These are phyloP conservation scores for Oxyteleia sp. DNA, from an alignment of 2,888 invertebrate species.

Conservation along the genomic window DNA sequence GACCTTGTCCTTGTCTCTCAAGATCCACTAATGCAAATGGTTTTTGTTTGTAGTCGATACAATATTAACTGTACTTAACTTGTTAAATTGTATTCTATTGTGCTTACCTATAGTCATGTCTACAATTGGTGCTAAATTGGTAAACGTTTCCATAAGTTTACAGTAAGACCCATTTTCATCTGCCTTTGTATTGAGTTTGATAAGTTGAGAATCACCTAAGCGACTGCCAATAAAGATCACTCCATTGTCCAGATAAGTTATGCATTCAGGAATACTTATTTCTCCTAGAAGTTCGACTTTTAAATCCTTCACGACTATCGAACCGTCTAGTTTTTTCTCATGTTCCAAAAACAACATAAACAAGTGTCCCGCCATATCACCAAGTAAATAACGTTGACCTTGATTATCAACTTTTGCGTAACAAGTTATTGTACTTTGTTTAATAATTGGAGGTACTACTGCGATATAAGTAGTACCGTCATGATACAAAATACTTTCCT, in stretches of 20 bases:
- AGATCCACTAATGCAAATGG: slow-evolving; percentile 92
- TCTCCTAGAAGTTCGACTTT: slow-evolving; percentile 97
- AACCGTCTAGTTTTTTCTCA: slow-evolving; percentile 93
- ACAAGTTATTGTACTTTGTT: slow-evolving; percentile 97
- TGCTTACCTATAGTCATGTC: slow-evolving; percentile 94
- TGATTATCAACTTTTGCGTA: slow-evolving; percentile 97
- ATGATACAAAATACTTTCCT: slow-evolving; percentile 98
- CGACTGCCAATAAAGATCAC: slow-evolving; percentile 98
- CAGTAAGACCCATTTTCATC: slow-evolving; percentile 97
- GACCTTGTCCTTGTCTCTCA: slow-evolving; percentile 98
- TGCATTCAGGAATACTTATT: slow-evolving; percentile 98
- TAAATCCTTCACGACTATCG: slow-evolving; percentile 94
- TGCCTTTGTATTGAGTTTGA: slow-evolving; percentile 94
- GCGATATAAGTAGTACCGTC: slow-evolving; percentile 96
- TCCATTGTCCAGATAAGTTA: slow-evolving; percentile 99
- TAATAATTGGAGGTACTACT: slow-evolving; percentile 97
- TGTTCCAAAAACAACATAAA: slow-evolving; percentile 98
- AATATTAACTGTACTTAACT: no score
- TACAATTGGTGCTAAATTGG: slow-evolving; percentile 98
- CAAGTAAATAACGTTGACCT: slow-evolving; percentile 96
- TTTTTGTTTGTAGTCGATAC: no score
- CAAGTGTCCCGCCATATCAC: slow-evolving; percentile 97
- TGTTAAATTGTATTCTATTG: no score
- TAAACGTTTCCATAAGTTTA: slow-evolving; percentile 97
- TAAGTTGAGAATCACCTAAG: slow-evolving; percentile 98